Evolutionary conservation across 2,113 vertebrate species (phyloP).

Genomic region (Zosterops japonicus): DNA sequence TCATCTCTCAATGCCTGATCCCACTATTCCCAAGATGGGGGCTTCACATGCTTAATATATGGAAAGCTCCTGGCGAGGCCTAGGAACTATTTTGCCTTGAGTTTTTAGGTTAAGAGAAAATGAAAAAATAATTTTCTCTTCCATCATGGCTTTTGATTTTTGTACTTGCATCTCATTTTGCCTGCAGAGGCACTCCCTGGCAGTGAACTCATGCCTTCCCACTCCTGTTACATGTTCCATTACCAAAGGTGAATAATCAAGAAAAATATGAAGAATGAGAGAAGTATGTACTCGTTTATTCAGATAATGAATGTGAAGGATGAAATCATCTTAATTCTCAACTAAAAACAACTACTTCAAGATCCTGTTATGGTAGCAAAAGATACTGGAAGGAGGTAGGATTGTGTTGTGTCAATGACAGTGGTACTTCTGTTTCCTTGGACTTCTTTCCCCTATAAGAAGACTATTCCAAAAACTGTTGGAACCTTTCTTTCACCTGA

Average conservation of each 20-base stretch:
- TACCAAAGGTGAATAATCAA: constrained; percentile 56
- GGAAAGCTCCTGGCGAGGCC: background rate
- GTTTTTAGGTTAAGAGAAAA: background rate
- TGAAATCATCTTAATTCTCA: constrained; percentile 38
- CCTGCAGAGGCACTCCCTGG: background rate
- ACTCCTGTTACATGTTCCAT: constrained; percentile 48
- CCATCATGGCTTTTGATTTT: background rate
- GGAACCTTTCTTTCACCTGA: background rate
- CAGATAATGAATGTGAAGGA: constrained; percentile 28
- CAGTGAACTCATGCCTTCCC: constrained; percentile 13
- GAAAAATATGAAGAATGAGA: constrained; percentile 12
- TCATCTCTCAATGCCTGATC: background rate
- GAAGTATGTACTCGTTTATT: constrained; percentile 11
- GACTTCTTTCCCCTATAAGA: background rate
- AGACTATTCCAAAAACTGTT: background rate
- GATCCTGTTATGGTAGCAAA: background rate
- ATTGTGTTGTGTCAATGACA: background rate
- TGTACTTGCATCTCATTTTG: background rate
- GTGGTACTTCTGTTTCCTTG: background rate
- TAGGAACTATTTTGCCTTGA: background rate
- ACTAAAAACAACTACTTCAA: constrained; percentile 33
- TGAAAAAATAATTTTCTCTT: background rate
- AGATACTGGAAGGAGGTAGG: background rate
- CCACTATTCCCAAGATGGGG: background rate
- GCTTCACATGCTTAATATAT: background rate